phyloP scores from a whole-genome alignment of 2,113 vertebrate genomes.

The Harpagus bidentatus region DNA sequence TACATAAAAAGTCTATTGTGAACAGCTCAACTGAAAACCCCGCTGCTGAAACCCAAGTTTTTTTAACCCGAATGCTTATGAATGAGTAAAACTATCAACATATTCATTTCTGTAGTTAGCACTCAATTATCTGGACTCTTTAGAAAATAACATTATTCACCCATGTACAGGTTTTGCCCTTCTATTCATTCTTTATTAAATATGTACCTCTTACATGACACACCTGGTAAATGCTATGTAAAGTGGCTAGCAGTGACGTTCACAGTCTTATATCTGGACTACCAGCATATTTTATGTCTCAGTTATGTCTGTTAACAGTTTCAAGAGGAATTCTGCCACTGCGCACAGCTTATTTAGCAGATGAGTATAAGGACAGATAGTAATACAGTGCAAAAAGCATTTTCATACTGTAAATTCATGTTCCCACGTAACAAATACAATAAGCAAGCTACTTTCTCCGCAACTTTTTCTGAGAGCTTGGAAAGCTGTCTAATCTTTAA shows the following conservation, averaged over 20 bases:
- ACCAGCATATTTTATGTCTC: neutral
- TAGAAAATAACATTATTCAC: neutral
- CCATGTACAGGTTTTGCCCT: neutral
- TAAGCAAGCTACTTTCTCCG: neutral
- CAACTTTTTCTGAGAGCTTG: neutral
- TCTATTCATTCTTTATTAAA: neutral
- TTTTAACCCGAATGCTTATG: neutral
- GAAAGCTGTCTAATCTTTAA: neutral
- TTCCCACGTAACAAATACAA: fast-evolving
- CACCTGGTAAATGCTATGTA: neutral
- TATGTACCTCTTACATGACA: neutral
- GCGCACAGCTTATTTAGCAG: neutral
- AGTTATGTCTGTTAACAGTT: neutral
- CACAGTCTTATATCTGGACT: neutral
- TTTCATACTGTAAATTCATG: fast-evolving
- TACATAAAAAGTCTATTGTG: neutral
- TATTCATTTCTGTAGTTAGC: neutral
- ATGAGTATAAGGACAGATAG: neutral
- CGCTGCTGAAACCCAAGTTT: neutral
- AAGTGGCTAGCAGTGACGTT: neutral
- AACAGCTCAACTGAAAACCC: neutral
- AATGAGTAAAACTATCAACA: neutral
- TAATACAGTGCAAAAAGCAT: neutral
- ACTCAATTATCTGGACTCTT: neutral
- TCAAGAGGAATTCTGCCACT: neutral